Evolutionary conservation across 2,888 invertebrate species (phyloP), one percentile per base, ranked within the genome.

Genomic region (Cremastinae sp.): DNA sequence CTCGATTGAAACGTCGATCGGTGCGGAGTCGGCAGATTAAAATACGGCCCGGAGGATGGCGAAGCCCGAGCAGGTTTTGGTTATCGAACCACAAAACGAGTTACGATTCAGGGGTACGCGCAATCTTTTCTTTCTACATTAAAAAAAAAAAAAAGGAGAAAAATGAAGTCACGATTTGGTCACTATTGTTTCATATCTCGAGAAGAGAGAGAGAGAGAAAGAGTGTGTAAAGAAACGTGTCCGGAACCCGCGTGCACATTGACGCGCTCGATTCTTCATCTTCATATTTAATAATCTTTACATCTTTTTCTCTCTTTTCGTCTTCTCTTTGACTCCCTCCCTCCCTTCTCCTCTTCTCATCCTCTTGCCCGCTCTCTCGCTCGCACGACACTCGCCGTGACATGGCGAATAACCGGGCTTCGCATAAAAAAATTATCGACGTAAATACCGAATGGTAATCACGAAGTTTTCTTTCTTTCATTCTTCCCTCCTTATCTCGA

Each of bases 51-150:
- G 55, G 87, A 91, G 89, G 90, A 93, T 93, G 93, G 92, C 92
- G 88, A 93, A 93, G 89, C 93, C 93, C 86, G 95, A 95, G 90
- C 96, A 96, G 90, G 93, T 96, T 90, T 92, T 97, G 91, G 92
- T 93, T 90, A 96, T 97, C 93, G 96, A 96, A 88, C 97, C 97
- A 85, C 94, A 94, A 91, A 93, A 93, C 91, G 97, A 97, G 91
- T 93, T 97, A 87, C 95, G 94, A 92, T 97, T 97, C 92, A 93
- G 94, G 93, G 97, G 97, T 97, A 92, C 94, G 94, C 62, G 49
- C 41, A 14, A 37, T 16, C 20, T 49, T 59, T 28, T 28, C 45
- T 53, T 43, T 28, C 20, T 55, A 16, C 9, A 16, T n/a, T 49
- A 9, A 18, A 18, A 0, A 5, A 49, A 16, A 18, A 49, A 18